Percentiles rank a stretch among this genome's conserved stretches.
Conservation (phyloP, 2,797 vertebrate genomes). For the Siniperca scherzeri region DNA sequence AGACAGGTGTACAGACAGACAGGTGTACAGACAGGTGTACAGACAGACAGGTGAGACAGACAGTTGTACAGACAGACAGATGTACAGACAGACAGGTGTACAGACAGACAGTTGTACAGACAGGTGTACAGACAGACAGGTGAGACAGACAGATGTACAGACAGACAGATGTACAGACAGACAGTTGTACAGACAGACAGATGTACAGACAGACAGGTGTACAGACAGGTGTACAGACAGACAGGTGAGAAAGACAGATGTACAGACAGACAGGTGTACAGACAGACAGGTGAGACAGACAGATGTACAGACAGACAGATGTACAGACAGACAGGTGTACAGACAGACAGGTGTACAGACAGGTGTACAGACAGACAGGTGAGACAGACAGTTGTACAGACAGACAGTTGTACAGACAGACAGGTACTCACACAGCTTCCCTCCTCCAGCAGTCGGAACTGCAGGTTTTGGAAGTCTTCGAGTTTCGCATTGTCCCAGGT, state of each 20-base stretch:
- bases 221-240: background rate
- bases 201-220: background rate
- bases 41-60: background rate
- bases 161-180: background rate
- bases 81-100: background rate
- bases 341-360: background rate
- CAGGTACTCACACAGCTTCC: constrained; percentile 60
- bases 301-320: background rate
- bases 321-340: background rate
- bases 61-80: background rate
- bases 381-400: background rate
- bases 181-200: background rate
- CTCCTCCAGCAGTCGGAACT: constrained; percentile 1
- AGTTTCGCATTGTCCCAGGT: constrained; percentile 41
- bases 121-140: background rate
- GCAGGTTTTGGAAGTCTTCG: constrained; percentile 6
- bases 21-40: background rate
- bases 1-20: background rate
- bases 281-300: background rate
- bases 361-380: background rate
- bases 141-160: too few relatives aligned
- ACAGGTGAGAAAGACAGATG: too few relatives aligned
- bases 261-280: background rate
- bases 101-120: background rate
- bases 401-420: background rate